A percentile compares a stretch with the other conserved stretches of the same genome.
phyloP scores from a whole-genome alignment of 2,888 invertebrate genomes.

The Phaonia tiefii region DNA sequence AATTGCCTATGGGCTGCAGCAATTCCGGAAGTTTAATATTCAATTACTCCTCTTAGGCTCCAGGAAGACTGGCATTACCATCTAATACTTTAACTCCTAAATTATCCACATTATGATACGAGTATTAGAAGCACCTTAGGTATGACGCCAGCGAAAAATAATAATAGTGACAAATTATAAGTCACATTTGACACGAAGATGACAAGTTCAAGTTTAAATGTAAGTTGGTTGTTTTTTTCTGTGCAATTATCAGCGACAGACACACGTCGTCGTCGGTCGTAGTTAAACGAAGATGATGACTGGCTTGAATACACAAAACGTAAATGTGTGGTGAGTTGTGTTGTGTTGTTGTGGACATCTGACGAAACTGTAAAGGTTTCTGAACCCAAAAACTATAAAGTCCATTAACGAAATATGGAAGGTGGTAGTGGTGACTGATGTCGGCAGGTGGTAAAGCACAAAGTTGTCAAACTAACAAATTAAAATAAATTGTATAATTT shows the following conservation, averaged over 20 bases:
- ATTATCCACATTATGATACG: no score
- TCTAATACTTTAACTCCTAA: no score
- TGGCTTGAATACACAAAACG: background rate
- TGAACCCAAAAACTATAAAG: background rate
- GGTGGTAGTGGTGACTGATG: no score
- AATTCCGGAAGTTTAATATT: no score
- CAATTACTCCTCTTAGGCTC: no score
- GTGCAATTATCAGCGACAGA: background rate
- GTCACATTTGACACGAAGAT: conserved; percentile 58
- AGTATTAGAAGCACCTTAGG: no score
- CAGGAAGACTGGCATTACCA: background rate
- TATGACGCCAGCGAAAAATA: conserved; percentile 2
- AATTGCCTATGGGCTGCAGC: no score
- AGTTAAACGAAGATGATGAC: background rate
- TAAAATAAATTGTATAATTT: no score
- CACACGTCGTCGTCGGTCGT: background rate
- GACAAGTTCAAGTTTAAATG: conserved; percentile 65
- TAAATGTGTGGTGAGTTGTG: conserved; percentile 5
- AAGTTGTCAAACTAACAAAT: no score
- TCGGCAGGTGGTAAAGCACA: no score
- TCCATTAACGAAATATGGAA: no score
- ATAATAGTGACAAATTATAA: conserved; percentile 65
- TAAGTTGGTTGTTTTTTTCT: background rate
- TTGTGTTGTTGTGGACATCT: background rate
- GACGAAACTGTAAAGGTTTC: background rate